These are phyloP conservation scores for Jordanella pulchra DNA, from an alignment of 2,797 vertebrate genomes.

Conservation along the genomic window DNA sequence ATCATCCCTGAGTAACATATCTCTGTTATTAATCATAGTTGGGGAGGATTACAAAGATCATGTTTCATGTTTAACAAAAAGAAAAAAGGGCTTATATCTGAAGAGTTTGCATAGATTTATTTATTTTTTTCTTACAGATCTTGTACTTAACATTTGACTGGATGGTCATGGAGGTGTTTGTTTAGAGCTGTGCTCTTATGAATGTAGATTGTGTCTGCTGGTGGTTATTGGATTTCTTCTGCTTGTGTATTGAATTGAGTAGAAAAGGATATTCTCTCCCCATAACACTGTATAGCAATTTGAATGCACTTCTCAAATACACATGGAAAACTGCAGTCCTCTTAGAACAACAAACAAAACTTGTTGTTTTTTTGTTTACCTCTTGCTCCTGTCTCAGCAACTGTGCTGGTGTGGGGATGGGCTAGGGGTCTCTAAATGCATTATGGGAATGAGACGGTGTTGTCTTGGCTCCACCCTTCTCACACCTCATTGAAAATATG, in stretches of 20 bases:
- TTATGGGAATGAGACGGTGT: too few relatives aligned
- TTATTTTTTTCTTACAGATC: not conserved
- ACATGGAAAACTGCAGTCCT: too few relatives aligned
- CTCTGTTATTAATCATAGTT: conserved; percentile 9
- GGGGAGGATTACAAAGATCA: conserved; percentile 6
- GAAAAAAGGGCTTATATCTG: not conserved
- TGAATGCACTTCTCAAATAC: too few relatives aligned
- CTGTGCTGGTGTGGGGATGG: too few relatives aligned
- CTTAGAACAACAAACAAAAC: too few relatives aligned
- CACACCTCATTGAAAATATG: too few relatives aligned
- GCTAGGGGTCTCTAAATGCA: too few relatives aligned
- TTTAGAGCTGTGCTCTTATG: conserved; percentile 22
- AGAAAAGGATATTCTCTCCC: conserved; percentile 11
- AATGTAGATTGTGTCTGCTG: conserved; percentile 26
- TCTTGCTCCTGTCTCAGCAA: too few relatives aligned
- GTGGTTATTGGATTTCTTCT: conserved; percentile 42
- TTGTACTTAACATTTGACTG: conserved; percentile 22
- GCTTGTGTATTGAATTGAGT: conserved; percentile 37
- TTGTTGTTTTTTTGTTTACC: too few relatives aligned
- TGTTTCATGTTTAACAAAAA: not conserved
- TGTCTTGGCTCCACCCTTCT: too few relatives aligned
- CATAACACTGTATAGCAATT: conserved; percentile 26
- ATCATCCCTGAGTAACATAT: conserved; percentile 3
- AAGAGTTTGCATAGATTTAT: conserved; percentile 4
- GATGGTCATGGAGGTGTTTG: conserved; percentile 33